Conservation (phyloP, 2,797 vertebrate genomes). For the Huso huso region DNA sequence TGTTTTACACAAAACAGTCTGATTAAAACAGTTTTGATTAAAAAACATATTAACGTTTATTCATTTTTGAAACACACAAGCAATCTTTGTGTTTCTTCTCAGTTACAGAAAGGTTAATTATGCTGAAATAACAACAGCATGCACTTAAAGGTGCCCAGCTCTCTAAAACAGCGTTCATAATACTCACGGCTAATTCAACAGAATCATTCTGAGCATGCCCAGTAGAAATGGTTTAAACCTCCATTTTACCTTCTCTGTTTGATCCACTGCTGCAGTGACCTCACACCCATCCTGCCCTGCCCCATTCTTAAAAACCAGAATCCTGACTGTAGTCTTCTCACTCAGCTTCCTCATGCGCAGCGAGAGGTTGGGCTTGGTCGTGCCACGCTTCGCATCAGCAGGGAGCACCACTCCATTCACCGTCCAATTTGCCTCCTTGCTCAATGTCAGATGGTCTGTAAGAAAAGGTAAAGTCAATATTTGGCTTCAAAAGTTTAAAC, state of each 20-base stretch:
- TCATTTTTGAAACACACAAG: too few species aligned
- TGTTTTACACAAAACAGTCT: too few species aligned
- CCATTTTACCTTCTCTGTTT: slow-evolving; percentile 37
- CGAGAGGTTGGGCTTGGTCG: slow-evolving; percentile 35
- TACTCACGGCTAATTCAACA: too few species aligned
- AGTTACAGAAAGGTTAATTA: too few species aligned
- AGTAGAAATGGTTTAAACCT: not conserved
- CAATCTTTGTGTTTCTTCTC: too few species aligned
- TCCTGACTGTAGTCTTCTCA: slow-evolving; percentile 27
- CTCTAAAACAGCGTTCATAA: too few species aligned
- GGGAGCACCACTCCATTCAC: slow-evolving; percentile 38
- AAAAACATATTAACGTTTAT: too few species aligned
- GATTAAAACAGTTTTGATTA: too few species aligned
- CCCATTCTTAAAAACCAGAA: slow-evolving; percentile 41
- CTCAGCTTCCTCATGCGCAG: slow-evolving; percentile 29
- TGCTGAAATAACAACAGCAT: too few species aligned
- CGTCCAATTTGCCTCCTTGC: slow-evolving; percentile 43
- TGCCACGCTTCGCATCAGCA: slow-evolving; percentile 32
- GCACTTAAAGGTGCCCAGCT: too few species aligned
- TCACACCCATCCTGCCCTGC: slow-evolving; percentile 27
- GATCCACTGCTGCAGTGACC: slow-evolving; percentile 28
- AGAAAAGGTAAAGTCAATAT: slow-evolving; percentile 45
- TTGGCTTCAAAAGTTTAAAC: slow-evolving; percentile 50
- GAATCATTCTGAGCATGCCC: not conserved
- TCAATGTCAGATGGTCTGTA: slow-evolving; percentile 56